Evolutionary conservation across 92 coral and sea anemone genomes (phyloP).

Genomic region (Zoanthus sociatus): DNA sequence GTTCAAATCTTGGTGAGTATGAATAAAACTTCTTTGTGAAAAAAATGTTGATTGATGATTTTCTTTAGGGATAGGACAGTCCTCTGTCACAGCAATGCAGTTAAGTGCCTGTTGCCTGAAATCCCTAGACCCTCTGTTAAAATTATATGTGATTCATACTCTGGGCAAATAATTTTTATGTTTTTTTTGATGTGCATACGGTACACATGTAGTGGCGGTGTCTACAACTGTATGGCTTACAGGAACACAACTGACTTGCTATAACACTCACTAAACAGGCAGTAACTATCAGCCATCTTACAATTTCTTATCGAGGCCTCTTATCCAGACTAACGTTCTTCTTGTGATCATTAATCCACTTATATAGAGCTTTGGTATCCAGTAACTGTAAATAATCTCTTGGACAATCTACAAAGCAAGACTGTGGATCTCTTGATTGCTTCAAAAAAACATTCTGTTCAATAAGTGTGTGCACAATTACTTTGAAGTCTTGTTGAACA

Average conservation of each 20-base stretch:
- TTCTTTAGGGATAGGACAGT: conserved; percentile 1
- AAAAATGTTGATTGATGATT: no score
- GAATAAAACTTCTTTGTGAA: no score
- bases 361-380: conserved; percentile 51
- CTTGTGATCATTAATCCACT: conserved; percentile 72
- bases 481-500: conserved; percentile 43
- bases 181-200: background rate
- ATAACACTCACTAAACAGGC: background rate
- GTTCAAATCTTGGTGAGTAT: no score
- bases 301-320: conserved; percentile 58
- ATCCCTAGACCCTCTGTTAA: conserved; percentile 13
- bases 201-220: background rate
- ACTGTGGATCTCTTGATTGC: conserved; percentile 45
- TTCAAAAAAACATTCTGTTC: conserved; percentile 60
- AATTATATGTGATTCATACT: background rate
- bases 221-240: background rate
- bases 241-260: conserved; percentile 6
- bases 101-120: background rate
- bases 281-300: background rate
- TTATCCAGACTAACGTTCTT: conserved; percentile 56
- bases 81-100: background rate
- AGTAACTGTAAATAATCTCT: conserved; percentile 59
- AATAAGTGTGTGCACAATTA: conserved; percentile 38
- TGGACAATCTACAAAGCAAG: conserved; percentile 54
- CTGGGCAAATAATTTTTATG: conserved; percentile 5